phyloP scores from a whole-genome alignment of 2,797 vertebrate genomes.

The Anniella stebbinsi region DNA sequence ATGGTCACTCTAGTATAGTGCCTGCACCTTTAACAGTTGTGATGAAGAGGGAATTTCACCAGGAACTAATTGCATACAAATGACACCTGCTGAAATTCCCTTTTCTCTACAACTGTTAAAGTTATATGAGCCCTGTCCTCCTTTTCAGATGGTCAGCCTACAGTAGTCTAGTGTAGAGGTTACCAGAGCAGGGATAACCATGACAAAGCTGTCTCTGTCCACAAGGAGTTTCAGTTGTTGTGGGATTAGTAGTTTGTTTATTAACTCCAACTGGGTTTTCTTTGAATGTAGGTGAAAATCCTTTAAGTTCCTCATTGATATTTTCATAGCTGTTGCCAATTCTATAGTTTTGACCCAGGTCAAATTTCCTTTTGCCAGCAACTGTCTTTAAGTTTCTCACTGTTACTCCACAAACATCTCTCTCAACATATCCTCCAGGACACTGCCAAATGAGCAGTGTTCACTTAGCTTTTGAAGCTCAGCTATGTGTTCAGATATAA shows the following conservation, averaged over 20 bases:
- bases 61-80: too few species aligned
- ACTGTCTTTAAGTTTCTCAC: constrained; percentile 4
- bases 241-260: not conserved
- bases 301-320: not conserved
- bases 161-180: not conserved
- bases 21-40: too few species aligned
- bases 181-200: not conserved
- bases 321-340: not conserved
- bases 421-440: not conserved
- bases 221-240: not conserved
- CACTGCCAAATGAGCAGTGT: not conserved
- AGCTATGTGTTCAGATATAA: not conserved
- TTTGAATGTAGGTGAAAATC: constrained; percentile 13
- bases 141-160: too few species aligned
- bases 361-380: constrained; percentile 5
- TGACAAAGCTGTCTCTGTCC: not conserved
- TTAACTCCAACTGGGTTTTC: not conserved
- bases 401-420: not conserved
- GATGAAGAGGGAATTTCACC: too few species aligned
- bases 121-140: too few species aligned
- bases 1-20: too few species aligned
- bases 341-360: not conserved
- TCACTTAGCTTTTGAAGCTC: not conserved
- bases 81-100: too few species aligned
- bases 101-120: too few species aligned